Conservation (phyloP, 1,140 invertebrate genomes). For the Calliphora vicina region DNA sequence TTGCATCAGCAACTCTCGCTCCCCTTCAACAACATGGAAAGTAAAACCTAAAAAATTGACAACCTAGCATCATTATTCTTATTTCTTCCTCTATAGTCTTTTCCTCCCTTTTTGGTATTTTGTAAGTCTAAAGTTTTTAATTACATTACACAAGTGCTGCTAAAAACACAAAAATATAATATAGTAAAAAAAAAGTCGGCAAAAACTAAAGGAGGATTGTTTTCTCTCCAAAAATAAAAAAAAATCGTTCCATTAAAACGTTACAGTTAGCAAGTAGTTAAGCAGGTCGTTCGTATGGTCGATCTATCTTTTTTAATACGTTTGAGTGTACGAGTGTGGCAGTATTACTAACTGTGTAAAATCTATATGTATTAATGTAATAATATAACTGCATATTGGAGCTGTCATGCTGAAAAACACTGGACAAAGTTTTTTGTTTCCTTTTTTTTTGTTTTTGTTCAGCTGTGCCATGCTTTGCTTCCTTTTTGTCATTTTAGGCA, state of each 20-base stretch:
- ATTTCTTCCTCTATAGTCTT: background rate
- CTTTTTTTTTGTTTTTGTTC: background rate
- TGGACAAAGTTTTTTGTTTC: slow-evolving; percentile 20
- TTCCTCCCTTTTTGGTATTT: background rate
- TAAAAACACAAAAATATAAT: background rate
- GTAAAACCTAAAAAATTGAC: slow-evolving; percentile 5
- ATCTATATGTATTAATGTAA: background rate
- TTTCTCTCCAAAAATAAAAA: background rate
- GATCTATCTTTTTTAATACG: background rate
- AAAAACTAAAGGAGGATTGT: background rate
- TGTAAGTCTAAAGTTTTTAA: slow-evolving; percentile 26
- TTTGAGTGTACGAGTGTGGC: background rate
- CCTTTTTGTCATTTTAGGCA: slow-evolving; percentile 29
- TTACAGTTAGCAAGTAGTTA: slow-evolving; percentile 28
- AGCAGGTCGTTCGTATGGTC: background rate
- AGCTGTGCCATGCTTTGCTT: background rate
- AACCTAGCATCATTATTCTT: slow-evolving; percentile 7
- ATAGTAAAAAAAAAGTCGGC: background rate
- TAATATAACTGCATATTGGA: background rate
- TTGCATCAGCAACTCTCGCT: background rate
- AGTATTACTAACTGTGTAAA: background rate
- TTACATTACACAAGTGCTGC: slow-evolving; percentile 11
- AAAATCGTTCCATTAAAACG: slow-evolving; percentile 24
- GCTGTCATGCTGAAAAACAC: slow-evolving; percentile 1
- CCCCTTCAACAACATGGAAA: background rate